phyloP scores from a whole-genome alignment of 2,888 invertebrate species.

The Lasius platythorax region DNA sequence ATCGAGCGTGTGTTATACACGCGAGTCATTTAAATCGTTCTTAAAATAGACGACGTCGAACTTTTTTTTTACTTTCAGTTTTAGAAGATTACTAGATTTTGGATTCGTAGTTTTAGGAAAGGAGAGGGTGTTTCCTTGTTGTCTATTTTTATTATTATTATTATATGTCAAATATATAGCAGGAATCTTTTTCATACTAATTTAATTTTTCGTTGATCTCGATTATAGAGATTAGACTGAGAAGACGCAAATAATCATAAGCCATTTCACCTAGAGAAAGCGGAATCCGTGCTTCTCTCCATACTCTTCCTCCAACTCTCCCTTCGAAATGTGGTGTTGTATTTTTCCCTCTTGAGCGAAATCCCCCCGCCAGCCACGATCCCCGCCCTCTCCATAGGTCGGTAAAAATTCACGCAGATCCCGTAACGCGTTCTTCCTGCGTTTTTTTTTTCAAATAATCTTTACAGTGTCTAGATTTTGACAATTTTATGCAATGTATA shows the following conservation, averaged over 20 bases:
- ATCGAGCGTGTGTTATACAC: conserved; percentile 16
- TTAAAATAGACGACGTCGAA: not conserved
- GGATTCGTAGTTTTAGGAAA: not conserved
- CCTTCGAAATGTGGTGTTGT: conserved; percentile 90
- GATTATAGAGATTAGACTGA: not conserved
- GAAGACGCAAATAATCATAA: conserved; percentile 43
- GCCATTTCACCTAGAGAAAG: conserved; percentile 94
- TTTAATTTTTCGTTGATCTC: not conserved
- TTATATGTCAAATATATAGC: not conserved
- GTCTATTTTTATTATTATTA: not conserved
- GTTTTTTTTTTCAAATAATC: not conserved
- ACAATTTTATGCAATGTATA: not conserved
- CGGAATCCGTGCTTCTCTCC: conserved; percentile 97
- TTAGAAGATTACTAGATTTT: not conserved
- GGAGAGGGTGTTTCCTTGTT: not conserved
- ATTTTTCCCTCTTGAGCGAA: conserved; percentile 85
- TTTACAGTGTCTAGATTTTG: not conserved
- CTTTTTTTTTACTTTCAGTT: not conserved
- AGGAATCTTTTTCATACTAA: not conserved
- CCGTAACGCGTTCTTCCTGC: conserved; percentile 96
- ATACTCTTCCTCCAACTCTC: conserved; percentile 97
- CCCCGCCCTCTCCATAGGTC: conserved; percentile 93
- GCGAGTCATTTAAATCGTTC: not conserved
- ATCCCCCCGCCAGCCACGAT: conserved; percentile 79
- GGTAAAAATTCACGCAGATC: conserved; percentile 99